Conservation (phyloP, 2,888 invertebrate species). For the Clusia tigrina region DNA sequence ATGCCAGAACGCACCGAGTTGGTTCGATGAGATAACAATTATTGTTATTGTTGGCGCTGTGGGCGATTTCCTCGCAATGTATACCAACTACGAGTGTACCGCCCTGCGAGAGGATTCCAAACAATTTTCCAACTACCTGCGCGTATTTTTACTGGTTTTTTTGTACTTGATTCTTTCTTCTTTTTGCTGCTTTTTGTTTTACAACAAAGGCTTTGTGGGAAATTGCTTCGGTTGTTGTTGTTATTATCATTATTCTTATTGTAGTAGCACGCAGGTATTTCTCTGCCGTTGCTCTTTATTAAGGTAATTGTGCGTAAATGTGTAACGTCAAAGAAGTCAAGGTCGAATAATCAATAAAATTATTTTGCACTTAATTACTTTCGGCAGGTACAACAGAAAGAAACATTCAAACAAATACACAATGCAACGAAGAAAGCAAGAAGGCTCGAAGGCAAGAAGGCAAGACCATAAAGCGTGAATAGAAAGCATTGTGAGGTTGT, state of each 20-base stretch:
- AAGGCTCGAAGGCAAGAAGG: not conserved
- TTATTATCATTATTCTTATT: no score
- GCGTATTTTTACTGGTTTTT: not conserved
- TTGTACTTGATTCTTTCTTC: no score
- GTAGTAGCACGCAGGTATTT: not conserved
- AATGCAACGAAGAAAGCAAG: not conserved
- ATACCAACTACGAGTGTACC: no score
- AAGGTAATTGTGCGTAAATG: constrained; percentile 51
- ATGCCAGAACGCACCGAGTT: no score
- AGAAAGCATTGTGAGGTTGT: no score
- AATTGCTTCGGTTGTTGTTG: no score
- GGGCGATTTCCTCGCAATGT: no score
- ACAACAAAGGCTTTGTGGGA: no score
- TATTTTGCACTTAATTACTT: constrained; percentile 57
- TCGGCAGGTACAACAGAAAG: constrained; percentile 10
- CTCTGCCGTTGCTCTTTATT: not conserved
- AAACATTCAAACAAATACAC: constrained; percentile 2
- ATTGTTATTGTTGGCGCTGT: no score
- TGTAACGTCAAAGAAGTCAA: constrained; percentile 56
- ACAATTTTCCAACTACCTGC: not conserved
- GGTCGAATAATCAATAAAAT: constrained; percentile 58
- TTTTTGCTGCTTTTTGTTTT: no score
- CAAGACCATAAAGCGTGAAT: no score
- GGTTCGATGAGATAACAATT: no score
- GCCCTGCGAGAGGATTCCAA: not conserved